Evolutionary conservation across 2,113 vertebrate species (phyloP), one percentile per base, ranked within the genome.

Genomic region (Oreochromis aureus): DNA sequence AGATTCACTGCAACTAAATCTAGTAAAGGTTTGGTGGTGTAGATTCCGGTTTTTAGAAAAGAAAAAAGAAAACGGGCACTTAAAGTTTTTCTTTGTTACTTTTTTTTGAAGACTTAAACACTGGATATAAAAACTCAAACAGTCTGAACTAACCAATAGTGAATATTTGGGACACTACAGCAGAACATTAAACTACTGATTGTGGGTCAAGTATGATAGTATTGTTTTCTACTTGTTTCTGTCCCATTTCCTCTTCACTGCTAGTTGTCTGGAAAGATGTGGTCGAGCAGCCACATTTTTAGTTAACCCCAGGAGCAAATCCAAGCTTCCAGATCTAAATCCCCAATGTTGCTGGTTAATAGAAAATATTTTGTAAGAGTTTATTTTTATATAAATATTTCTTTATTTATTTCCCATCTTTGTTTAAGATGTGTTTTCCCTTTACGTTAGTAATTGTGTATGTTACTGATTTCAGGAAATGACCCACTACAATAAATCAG

Each of bases 351-450:
- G 94, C 97, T 96, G 96, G 95, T 97, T 96, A 94, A 97, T 94
- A 98, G 97, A 97, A 94, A 98, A 97, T 98, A 98, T 98, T 99
- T 98, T 98, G 95, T 97, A 97, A 98, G 95, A 99, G 97, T 98
- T 97, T 99, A 98, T 99, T 99, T 99, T 99, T 99, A 97, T 99
- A 98, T 97, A 96, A 96, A 97, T 97, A 95, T 97, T 24, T 97
- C 97, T 98, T 98, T 97, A 98, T 98, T 97, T 97, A 97, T 96
- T 58, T 94, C 90, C 82, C 85, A 10, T 97, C 94, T 96, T 92
- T 96, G 92, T 96, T 89, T 96, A 83, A 69, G 58, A 63, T 92
- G 80, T 78, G 84, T 46, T 87, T 86, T 27, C 79, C 82, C 80
- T 80, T 44, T 89, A 71, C 18, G 69, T 91, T 85, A 92, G 59